Base-by-base conservation (phyloP, 2,888 invertebrate species). In the Apamea anceps region DNA sequence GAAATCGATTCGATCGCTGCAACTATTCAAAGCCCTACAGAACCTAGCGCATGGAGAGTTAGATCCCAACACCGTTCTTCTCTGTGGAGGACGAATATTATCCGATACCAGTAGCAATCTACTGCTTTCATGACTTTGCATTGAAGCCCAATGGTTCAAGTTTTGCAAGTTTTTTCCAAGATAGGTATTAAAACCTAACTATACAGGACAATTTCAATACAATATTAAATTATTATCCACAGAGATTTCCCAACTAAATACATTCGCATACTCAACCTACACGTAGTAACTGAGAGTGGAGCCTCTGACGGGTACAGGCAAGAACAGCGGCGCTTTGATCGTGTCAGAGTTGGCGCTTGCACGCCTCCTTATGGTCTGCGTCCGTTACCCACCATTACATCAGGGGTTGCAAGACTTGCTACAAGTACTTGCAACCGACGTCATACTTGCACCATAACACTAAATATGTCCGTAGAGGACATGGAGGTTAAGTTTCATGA, bases 281-380 rank as follows among this genome's bases (percentile, higher is more conserved):
- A 57, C 6, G 37, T 72, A 81, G 82, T 81, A 83, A 81, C 87
- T 71, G 83, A 80, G 79, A 85, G 70, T 80, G 68, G 76, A 78
- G 71, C 82, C 85, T 84, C 87, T 90, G 88, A 86, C 84, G 85
- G 86, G 85, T 87, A 90, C 85, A 83, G 92, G 83, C 84, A 85
- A 85, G 84, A 83, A 90, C 86, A 84, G 92, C 92, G 92, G 92
- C 89, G 84, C 93, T 94, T 95, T 94, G 94, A 94, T 92, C 91
- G 91, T 89, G 93, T 91, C 91, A 89, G 87, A 90, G 90, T 91
- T 90, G 91, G 93, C 92, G 91, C 92, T 89, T 89, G 90, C 88
- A 89, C 91, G 91, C 88, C 90, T 90, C 83, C 89, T 84, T 82
- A 82, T 71, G 78, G 68, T 37, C 60, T 80, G 80, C 81, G 79